phyloP scores from a whole-genome alignment of 2,113 vertebrate species.

The Cepphus grylle region DNA sequence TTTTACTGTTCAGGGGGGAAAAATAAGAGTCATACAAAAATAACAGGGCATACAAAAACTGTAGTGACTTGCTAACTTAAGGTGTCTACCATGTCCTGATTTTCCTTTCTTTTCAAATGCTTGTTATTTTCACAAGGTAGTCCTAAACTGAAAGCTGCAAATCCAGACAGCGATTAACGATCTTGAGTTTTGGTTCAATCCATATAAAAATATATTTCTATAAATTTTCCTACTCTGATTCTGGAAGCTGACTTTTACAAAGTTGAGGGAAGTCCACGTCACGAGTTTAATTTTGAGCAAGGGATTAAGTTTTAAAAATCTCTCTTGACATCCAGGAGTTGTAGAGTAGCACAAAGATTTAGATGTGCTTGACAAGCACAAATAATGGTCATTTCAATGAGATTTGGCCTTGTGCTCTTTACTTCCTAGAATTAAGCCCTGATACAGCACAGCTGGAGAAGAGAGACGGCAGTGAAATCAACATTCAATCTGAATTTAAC shows the following conservation, averaged over 20 bases:
- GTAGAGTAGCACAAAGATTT: not conserved
- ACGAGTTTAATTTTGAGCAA: not conserved
- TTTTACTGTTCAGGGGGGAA: not conserved
- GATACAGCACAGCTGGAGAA: not conserved
- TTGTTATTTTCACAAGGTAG: not conserved
- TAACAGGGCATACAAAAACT: not conserved
- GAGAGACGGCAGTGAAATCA: not conserved
- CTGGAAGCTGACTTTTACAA: not conserved
- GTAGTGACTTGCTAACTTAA: not conserved
- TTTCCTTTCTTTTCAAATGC: not conserved
- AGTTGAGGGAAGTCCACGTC: not conserved
- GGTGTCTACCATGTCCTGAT: not conserved
- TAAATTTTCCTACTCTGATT: not conserved
- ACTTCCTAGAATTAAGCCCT: not conserved
- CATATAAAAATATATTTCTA: not conserved
- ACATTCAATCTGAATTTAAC: not conserved
- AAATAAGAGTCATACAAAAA: not conserved
- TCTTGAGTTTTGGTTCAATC: not conserved
- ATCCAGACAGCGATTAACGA: not conserved
- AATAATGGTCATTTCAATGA: not conserved
- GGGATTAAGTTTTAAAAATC: not conserved
- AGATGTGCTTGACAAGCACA: not conserved
- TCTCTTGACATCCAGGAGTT: not conserved
- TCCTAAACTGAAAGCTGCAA: not conserved
- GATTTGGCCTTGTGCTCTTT: not conserved